These are phyloP conservation scores for Melanotaenia parkinsoni DNA, from an alignment of 2,797 vertebrate genomes.

Conservation along the genomic window DNA sequence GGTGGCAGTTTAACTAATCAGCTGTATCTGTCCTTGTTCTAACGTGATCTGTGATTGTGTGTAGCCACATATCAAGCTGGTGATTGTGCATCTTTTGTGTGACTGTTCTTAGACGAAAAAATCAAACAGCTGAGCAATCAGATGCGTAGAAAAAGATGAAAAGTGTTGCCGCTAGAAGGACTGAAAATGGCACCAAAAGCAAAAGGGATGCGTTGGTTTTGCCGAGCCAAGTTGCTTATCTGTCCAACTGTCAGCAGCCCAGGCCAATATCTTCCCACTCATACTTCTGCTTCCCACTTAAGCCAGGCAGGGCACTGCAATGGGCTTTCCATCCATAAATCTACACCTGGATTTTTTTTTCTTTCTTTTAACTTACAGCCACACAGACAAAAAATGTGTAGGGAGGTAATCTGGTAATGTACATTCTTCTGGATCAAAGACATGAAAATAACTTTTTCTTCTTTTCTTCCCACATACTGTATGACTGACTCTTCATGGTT, in stretches of 20 bases:
- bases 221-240: constrained; percentile 55
- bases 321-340: constrained; percentile 22
- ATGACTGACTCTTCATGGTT: constrained; percentile 27
- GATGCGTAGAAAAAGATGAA: constrained; percentile 30
- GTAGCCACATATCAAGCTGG: constrained; percentile 4
- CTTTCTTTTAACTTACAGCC: background rate
- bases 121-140: constrained; percentile 52
- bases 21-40: constrained; percentile 64
- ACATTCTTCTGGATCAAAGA: background rate
- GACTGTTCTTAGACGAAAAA: constrained; percentile 21
- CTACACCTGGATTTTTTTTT: constrained; percentile 17
- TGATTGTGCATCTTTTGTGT: constrained; percentile 26
- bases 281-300: constrained; percentile 36
- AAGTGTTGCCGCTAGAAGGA: constrained; percentile 25
- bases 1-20: constrained; percentile 78
- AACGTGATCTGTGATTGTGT: constrained; percentile 29
- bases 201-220: constrained; percentile 50
- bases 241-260: constrained; percentile 53
- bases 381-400: constrained; percentile 5
- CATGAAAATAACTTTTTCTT: background rate
- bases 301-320: constrained; percentile 16
- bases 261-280: constrained; percentile 56
- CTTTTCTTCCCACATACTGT: constrained; percentile 20
- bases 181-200: constrained; percentile 33
- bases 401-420: background rate